Evolutionary conservation across 2,113 vertebrate species (phyloP), one percentile per base, ranked within the genome.

Genomic region (Maccullochella peelii): DNA sequence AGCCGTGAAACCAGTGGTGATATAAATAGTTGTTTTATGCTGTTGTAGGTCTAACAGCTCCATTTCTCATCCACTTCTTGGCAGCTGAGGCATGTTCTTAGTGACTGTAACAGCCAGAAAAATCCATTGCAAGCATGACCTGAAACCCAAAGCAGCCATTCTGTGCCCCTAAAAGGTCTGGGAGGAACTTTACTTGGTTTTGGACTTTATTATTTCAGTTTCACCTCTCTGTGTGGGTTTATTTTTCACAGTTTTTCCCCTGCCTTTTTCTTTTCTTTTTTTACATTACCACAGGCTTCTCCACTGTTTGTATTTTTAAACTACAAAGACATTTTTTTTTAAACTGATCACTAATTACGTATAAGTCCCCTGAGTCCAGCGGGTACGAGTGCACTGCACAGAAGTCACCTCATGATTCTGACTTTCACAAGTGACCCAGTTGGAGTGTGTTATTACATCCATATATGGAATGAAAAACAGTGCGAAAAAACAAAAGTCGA

Each of bases 11-110:
- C 71, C 73, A 80, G 68, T 38, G 66, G 78, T 81, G 85, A 92
- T 91, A 91, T 92, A 89, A 90, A 92, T 89, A 82, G 82, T 89
- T 86, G 86, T 92, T 92, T 92, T 90, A 87, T 91, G 80, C 81
- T 89, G 88, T 85, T 89, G 62, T 83, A 72, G 70, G 52, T 84
- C 85, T 75, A 89, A 86, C 84, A 33, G 77, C 86, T 88, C 84
- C 80, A 85, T 91, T 94, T 88, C 77, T 93, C 88, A 88, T 85
- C 83, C 76, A 62, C 71, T 69, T 77, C 82, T 66, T 88, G 84
- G 85, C 87, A 89, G 88, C 47, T 83, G 62, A 84, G 61, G 79
- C 57, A 85, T 93, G 81, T 87, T 92, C 76, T 86, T 72, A 80
- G 72, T 74, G 86, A 88, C 68, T 86, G 65, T 86, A 91, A 87